A percentile compares a stretch with the other conserved stretches of the same genome.
phyloP scores from a whole-genome alignment of 2,888 invertebrate species.

The Cantharis lateralis region DNA sequence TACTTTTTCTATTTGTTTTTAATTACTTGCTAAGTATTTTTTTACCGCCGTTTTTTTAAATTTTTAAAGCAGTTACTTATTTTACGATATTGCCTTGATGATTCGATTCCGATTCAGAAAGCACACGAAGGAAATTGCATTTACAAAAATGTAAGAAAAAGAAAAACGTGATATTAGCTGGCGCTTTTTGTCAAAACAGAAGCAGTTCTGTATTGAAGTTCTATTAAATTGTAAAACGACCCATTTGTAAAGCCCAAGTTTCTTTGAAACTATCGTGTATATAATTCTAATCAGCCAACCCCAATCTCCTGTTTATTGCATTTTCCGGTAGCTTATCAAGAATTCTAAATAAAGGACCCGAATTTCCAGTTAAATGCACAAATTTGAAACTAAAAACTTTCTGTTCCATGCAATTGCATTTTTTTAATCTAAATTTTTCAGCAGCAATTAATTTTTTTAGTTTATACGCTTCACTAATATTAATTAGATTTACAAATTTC shows the following conservation, averaged over 20 bases:
- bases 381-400: not conserved
- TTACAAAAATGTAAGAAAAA: not conserved
- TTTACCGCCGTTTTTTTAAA: too few species aligned
- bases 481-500: not conserved
- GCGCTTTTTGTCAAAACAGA: not conserved
- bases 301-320: slow-evolving; percentile 1
- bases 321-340: slow-evolving; percentile 10
- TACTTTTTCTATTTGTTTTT: too few species aligned
- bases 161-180: not conserved
- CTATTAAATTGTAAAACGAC: not conserved
- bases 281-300: not conserved
- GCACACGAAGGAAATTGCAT: not conserved
- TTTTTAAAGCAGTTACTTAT: too few species aligned
- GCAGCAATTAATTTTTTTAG: not conserved
- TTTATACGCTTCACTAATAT: not conserved
- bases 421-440: not conserved
- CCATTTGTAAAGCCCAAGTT: not conserved
- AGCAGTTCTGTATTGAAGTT: not conserved
- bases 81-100: too few species aligned
- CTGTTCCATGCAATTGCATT: not conserved
- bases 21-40: too few species aligned
- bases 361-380: not conserved
- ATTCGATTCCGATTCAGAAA: too few species aligned
- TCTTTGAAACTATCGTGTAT: not conserved
- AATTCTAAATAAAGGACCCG: slow-evolving; percentile 1